Evolutionary conservation across 2,888 invertebrate species (phyloP).

Genomic region (Achlya flavicornis): DNA sequence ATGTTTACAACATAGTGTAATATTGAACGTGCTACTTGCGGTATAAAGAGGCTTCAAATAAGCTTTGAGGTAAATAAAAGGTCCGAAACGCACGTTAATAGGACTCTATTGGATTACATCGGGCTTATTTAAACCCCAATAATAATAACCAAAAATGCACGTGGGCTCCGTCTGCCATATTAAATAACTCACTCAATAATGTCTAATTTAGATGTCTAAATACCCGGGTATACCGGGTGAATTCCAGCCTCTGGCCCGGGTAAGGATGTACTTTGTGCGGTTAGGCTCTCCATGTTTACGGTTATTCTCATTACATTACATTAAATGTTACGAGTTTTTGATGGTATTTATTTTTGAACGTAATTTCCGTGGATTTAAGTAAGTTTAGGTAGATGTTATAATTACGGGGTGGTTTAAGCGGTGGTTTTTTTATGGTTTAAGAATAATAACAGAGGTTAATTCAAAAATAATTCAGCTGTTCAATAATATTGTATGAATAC

Average conservation of each 20-base stretch:
- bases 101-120: constrained; percentile 81
- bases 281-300: constrained; percentile 63
- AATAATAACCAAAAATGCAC: constrained; percentile 83
- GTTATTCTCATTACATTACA: constrained; percentile 76
- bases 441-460: too few species aligned
- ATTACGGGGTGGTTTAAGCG: neutral
- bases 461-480: too few species aligned
- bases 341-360: constrained; percentile 50
- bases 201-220: constrained; percentile 64
- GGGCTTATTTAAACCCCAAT: constrained; percentile 72
- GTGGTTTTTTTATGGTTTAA: neutral
- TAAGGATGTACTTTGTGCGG: constrained; percentile 40
- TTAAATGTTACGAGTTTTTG: constrained; percentile 63
- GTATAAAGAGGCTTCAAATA: constrained; percentile 67
- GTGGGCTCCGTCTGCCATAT: constrained; percentile 59
- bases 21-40: constrained; percentile 71
- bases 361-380: constrained; percentile 41
- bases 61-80: constrained; percentile 77
- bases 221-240: constrained; percentile 44
- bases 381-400: constrained; percentile 24
- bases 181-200: constrained; percentile 82
- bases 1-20: constrained; percentile 62
- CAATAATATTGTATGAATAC: too few species aligned
- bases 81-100: constrained; percentile 75
- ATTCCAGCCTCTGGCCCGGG: constrained; percentile 50